phyloP scores from a whole-genome alignment of 2,888 invertebrate species.

The Eilema sororculum region DNA sequence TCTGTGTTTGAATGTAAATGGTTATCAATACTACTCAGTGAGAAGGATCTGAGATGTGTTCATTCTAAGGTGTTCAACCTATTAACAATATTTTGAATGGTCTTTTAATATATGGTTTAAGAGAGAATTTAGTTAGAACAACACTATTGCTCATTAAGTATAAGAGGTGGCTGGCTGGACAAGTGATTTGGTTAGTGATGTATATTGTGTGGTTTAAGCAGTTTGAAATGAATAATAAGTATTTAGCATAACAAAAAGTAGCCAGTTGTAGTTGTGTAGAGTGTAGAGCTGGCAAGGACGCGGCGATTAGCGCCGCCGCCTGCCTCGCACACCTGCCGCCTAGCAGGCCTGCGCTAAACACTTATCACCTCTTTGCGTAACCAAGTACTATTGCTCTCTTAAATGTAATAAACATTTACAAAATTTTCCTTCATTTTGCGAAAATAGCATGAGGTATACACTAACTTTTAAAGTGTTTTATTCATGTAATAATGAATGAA shows the following conservation, averaged over 20 bases:
- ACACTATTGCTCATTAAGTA: background rate
- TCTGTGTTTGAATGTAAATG: background rate
- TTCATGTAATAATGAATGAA: slow-evolving; percentile 8
- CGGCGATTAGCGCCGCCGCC: slow-evolving; percentile 55
- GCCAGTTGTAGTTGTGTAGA: slow-evolving; percentile 16
- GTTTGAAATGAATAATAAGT: background rate
- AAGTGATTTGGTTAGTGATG: no score
- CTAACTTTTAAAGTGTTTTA: background rate
- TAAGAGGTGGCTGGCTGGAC: background rate
- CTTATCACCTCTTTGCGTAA: slow-evolving; percentile 46
- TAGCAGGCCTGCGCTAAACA: slow-evolving; percentile 55
- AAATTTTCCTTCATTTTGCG: background rate
- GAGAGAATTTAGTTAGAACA: background rate
- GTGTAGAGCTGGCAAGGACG: slow-evolving; percentile 56
- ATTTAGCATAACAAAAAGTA: slow-evolving; percentile 41
- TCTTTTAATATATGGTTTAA: background rate
- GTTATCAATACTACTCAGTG: background rate
- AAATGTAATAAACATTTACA: background rate
- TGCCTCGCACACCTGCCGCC: slow-evolving; percentile 50
- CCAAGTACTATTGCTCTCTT: slow-evolving; percentile 15
- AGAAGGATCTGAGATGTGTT: background rate
- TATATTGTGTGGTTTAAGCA: background rate
- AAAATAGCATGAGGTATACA: background rate
- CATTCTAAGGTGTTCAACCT: background rate
- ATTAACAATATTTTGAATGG: background rate